Evolutionary conservation across 2,888 invertebrate genomes (phyloP).

Genomic region (Thalpophila matura): DNA sequence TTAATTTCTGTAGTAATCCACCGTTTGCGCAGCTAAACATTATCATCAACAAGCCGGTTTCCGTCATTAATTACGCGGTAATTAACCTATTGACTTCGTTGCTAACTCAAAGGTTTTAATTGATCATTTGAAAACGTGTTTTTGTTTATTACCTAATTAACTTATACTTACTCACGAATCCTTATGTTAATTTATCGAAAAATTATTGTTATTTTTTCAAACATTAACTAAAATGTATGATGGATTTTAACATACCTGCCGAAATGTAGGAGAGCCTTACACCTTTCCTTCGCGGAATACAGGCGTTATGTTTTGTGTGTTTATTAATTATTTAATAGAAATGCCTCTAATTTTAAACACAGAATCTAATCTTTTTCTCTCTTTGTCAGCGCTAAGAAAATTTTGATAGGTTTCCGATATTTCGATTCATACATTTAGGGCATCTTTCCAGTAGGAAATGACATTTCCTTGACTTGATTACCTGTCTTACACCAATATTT

Average conservation of each 20-base stretch:
- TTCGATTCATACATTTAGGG: background rate
- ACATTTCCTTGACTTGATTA: constrained; percentile 14
- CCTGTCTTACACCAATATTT: background rate
- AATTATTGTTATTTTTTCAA: background rate
- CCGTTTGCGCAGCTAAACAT: constrained; percentile 2
- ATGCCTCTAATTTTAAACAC: too few relatives aligned
- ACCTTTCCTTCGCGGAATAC: too few relatives aligned
- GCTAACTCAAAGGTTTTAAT: constrained; percentile 40
- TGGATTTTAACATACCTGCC: too few relatives aligned
- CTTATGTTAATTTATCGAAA: background rate
- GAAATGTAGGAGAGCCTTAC: too few relatives aligned
- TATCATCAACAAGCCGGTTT: constrained; percentile 29
- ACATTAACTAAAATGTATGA: too few relatives aligned
- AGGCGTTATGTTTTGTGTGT: too few relatives aligned
- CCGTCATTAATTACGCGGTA: constrained; percentile 33
- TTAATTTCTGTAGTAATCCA: constrained; percentile 14
- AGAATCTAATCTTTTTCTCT: too few relatives aligned
- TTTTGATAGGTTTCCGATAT: background rate
- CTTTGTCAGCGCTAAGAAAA: background rate
- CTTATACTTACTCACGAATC: background rate
- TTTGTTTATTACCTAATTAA: constrained; percentile 26
- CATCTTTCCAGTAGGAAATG: constrained; percentile 7
- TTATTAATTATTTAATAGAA: too few relatives aligned
- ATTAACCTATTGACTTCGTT: constrained; percentile 57
- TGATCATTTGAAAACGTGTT: constrained; percentile 41